A percentile compares a stretch with the other conserved stretches of the same genome.
phyloP scores from a whole-genome alignment of 2,888 invertebrate genomes.

The Antheraea yamamai region DNA sequence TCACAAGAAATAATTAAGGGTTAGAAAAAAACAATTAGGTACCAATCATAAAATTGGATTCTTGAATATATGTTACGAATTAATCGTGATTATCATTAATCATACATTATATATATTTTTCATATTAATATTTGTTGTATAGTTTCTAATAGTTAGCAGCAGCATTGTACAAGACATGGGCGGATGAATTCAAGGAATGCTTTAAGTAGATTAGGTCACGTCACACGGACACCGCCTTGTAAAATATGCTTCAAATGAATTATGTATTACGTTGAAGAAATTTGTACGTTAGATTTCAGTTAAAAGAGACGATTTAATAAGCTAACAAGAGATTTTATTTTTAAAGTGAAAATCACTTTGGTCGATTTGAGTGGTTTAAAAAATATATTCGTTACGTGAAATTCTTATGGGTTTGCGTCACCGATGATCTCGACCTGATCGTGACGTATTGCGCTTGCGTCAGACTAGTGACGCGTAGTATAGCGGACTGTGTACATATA shows the following conservation, averaged over 20 bases:
- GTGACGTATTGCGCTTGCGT: too few species aligned
- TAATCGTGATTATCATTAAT: too few species aligned
- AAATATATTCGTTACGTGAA: too few species aligned
- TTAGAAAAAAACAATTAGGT: not conserved
- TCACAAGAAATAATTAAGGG: not conserved
- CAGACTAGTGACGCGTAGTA: too few species aligned
- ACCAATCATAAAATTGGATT: too few species aligned
- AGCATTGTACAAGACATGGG: not conserved
- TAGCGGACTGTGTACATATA: too few species aligned
- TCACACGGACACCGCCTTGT: not conserved
- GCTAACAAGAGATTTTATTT: not conserved
- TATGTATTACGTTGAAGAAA: not conserved
- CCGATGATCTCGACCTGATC: too few species aligned
- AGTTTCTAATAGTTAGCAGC: not conserved
- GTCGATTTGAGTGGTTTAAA: too few species aligned
- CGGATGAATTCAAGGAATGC: conserved; percentile 7
- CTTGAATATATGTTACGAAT: too few species aligned
- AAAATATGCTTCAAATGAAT: not conserved
- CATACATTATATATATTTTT: too few species aligned
- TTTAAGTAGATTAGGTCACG: conserved; percentile 4
- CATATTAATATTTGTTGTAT: not conserved
- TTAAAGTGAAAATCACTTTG: too few species aligned
- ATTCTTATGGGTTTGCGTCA: too few species aligned
- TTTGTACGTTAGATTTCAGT: not conserved
- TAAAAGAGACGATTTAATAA: not conserved